phyloP scores from a whole-genome alignment of 53 echinoderm and acorn worm species.

The Temnopleurus reevesii region DNA sequence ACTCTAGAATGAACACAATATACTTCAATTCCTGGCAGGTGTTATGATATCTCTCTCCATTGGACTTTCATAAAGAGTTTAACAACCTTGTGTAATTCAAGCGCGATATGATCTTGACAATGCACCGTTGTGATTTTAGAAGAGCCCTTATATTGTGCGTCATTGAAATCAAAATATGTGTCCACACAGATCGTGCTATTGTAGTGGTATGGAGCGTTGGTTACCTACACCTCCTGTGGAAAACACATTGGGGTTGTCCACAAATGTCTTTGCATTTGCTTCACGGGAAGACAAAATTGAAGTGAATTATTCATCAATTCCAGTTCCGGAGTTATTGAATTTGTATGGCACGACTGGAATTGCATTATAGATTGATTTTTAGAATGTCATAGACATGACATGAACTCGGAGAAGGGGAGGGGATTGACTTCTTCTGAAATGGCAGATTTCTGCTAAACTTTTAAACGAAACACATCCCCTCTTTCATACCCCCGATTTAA shows the following conservation, averaged over 20 bases:
- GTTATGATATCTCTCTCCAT: conserved; percentile 28
- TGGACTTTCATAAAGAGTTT: conserved; percentile 20
- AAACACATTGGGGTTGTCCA: not conserved
- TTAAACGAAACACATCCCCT: no score
- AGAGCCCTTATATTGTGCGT: not conserved
- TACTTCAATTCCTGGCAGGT: not conserved
- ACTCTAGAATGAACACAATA: not conserved
- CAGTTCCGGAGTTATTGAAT: not conserved
- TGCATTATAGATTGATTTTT: not conserved
- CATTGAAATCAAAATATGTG: conserved; percentile 7
- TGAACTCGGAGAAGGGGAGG: no score
- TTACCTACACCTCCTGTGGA: not conserved
- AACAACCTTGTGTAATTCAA: conserved; percentile 23
- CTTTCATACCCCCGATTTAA: no score
- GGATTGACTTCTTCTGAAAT: no score
- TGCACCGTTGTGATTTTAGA: conserved; percentile 29
- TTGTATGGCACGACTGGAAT: not conserved
- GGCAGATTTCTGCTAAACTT: no score
- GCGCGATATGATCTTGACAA: conserved; percentile 42
- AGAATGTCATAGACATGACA: no score
- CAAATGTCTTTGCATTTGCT: not conserved
- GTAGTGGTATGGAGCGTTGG: not conserved
- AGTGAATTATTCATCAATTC: not conserved
- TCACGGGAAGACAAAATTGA: not conserved
- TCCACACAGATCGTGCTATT: conserved; percentile 5